These are phyloP conservation scores for Achlya flavicornis DNA, from an alignment of 2,888 invertebrate genomes.

Conservation along the genomic window DNA sequence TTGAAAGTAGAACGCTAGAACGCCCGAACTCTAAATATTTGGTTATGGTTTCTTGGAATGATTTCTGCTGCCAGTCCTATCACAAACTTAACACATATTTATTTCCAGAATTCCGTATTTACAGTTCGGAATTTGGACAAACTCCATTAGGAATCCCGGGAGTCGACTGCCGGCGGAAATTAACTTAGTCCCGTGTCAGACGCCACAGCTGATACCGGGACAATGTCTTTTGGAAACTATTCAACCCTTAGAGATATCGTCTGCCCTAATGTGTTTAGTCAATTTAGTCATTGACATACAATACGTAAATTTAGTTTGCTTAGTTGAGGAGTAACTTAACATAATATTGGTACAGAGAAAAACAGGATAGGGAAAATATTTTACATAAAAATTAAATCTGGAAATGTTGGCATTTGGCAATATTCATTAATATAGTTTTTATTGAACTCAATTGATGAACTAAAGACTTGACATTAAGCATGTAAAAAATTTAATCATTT, in stretches of 20 bases:
- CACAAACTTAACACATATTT: conserved; percentile 34
- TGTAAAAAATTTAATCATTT: no score
- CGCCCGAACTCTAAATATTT: neutral
- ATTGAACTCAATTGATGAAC: no score
- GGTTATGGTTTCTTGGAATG: conserved; percentile 14
- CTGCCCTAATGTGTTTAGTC: neutral
- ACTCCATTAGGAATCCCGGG: conserved; percentile 56
- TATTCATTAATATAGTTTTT: no score
- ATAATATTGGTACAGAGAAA: neutral
- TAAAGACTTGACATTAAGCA: no score
- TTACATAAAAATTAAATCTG: neutral
- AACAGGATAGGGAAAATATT: neutral
- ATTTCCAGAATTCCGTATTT: conserved; percentile 31
- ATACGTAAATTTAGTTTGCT: conserved; percentile 21
- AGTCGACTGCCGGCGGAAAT: conserved; percentile 59
- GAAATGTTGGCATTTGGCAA: neutral
- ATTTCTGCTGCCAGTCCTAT: conserved; percentile 19
- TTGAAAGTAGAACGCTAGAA: neutral
- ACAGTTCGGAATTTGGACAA: conserved; percentile 39
- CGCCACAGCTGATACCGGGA: conserved; percentile 42
- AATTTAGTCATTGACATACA: conserved; percentile 38
- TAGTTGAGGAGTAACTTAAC: neutral
- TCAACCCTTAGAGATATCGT: conserved; percentile 18
- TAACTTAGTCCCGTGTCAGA: conserved; percentile 65
- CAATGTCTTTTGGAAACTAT: conserved; percentile 21